A percentile compares a stretch with the other conserved stretches of the same genome.
Conservation (phyloP, 2,888 invertebrate genomes). For the Geophilus truncorum region DNA sequence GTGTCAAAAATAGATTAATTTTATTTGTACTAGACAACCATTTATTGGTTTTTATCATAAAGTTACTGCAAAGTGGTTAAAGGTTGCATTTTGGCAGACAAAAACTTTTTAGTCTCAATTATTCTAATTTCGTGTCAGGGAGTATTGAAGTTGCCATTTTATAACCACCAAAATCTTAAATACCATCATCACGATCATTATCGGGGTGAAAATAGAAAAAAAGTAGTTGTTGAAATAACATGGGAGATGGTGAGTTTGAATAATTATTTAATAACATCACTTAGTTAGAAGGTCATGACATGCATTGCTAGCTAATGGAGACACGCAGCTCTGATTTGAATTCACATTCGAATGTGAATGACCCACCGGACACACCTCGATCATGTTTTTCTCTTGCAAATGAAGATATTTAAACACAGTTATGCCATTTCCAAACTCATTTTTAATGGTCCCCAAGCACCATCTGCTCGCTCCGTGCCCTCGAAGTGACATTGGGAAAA, state of each 20-base stretch:
- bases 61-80: no score
- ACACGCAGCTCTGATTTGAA: constrained; percentile 1
- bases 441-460: neutral
- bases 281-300: constrained; percentile 8
- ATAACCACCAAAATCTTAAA: no score
- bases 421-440: neutral
- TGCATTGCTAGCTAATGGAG: neutral
- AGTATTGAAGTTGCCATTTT: no score
- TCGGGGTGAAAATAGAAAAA: no score
- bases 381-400: neutral
- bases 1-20: no score
- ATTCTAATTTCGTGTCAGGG: no score
- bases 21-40: no score
- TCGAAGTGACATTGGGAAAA: neutral
- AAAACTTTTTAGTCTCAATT: no score
- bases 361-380: neutral
- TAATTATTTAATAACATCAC: neutral
- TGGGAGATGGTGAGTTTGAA: no score
- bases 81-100: no score
- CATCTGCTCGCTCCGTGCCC: neutral
- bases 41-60: no score
- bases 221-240: neutral
- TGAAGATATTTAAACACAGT: neutral
- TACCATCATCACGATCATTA: no score
- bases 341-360: neutral